A percentile compares a stretch with the other conserved stretches of the same genome.
Conservation (phyloP, 2,888 invertebrate genomes). For the Sinodicranocentrus sp. region DNA sequence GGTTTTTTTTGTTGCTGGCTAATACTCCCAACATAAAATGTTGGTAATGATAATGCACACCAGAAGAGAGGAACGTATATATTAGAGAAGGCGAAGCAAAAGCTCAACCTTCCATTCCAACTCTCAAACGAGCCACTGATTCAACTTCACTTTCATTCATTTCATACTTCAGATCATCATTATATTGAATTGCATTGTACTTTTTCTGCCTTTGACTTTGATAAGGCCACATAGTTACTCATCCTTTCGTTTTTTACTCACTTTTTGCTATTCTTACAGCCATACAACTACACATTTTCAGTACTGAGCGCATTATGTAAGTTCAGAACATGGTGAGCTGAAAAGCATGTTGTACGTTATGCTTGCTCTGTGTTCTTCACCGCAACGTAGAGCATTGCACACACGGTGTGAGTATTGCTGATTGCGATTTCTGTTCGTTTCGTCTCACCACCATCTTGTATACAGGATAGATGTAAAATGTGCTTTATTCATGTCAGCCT, state of each 20-base stretch:
- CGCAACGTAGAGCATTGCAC: background rate
- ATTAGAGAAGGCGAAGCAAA: no score
- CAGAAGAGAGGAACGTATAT: no score
- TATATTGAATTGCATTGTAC: conserved; percentile 30
- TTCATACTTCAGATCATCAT: conserved; percentile 23
- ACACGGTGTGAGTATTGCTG: conserved; percentile 23
- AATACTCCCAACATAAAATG: conserved; percentile 27
- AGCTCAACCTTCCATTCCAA: conserved; percentile 43
- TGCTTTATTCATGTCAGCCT: no score
- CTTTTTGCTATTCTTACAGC: conserved; percentile 22
- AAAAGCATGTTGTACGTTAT: background rate
- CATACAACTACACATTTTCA: conserved; percentile 14
- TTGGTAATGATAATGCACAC: background rate
- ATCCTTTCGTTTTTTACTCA: conserved; percentile 61
- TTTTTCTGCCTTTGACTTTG: conserved; percentile 55
- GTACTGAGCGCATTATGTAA: background rate
- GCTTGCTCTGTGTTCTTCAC: no score
- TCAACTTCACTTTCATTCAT: conserved; percentile 65
- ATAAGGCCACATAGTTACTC: conserved; percentile 58
- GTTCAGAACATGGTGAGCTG: background rate
- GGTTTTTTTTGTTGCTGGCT: conserved; percentile 9
- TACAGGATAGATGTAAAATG: background rate
- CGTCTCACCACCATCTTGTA: conserved; percentile 4
- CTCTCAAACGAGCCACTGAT: conserved; percentile 22
- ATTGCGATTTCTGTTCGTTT: conserved; percentile 35